These are phyloP conservation scores for Anseranas semipalmata DNA, from an alignment of 2,113 vertebrate genomes.

Conservation along the genomic window DNA sequence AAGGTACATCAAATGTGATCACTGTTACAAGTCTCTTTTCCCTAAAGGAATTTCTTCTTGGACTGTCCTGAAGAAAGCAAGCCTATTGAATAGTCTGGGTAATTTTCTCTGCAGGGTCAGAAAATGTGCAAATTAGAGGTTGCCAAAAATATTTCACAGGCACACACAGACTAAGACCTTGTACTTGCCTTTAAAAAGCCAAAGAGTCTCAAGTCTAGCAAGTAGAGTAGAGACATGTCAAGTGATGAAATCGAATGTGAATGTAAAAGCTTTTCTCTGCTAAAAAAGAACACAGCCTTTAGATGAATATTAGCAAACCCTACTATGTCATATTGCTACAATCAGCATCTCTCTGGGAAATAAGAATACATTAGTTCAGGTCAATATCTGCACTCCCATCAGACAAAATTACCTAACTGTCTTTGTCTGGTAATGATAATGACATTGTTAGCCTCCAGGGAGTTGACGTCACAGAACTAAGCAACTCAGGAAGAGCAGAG, in stretches of 20 bases:
- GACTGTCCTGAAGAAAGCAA: not conserved
- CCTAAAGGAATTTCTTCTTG: constrained; percentile 26
- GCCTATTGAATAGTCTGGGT: not conserved
- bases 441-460: constrained; percentile 59
- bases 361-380: constrained; percentile 68
- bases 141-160: constrained; percentile 47
- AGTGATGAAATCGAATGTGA: constrained; percentile 42
- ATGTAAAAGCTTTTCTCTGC: constrained; percentile 43
- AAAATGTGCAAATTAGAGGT: constrained; percentile 34
- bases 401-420: constrained; percentile 59
- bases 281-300: constrained; percentile 30
- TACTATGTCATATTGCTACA: constrained; percentile 44
- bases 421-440: constrained; percentile 66
- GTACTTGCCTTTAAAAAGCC: constrained; percentile 34
- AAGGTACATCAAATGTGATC: constrained; percentile 4
- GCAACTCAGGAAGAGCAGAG: constrained; percentile 1
- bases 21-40: not conserved
- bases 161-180: constrained; percentile 9
- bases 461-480: constrained; percentile 28
- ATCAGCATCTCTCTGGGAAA: constrained; percentile 48
- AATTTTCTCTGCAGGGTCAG: constrained; percentile 46
- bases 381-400: constrained; percentile 67
- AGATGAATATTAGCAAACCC: constrained; percentile 45
- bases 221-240: constrained; percentile 19
- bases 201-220: constrained; percentile 29